Base-by-base conservation (phyloP, 2,888 invertebrate genomes). In the Amorpha juglandis region DNA sequence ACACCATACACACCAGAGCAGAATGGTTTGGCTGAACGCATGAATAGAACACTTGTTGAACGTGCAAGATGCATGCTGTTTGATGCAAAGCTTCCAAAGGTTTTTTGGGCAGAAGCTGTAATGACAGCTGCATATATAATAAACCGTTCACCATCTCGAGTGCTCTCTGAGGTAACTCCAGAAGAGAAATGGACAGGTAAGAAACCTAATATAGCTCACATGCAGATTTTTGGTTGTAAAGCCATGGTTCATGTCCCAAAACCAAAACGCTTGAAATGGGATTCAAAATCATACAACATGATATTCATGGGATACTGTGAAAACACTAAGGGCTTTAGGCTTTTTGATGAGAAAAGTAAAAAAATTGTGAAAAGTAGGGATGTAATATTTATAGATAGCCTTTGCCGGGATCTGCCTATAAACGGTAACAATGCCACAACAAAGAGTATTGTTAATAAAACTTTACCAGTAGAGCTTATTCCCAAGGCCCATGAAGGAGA, bases 141-240 rank as follows among this genome's bases (percentile, higher is more conserved):
- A 4, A 51, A 51, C 21, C 51, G 51, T 0, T 51, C 51, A 19
- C 51, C 51, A 14, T n/a, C 51, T 6, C 1, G 19, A 3, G 9
- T n/a, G 1, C n/a, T 51, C 7, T 51, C 51, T 19, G 51, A 51
- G 3, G 19, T 9, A 6, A 51, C 51, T 1, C 51, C 51, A n/a
- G n/a, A 51, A n/a, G 51, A 51, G n/a, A n/a, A n/a, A 21, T 51
- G 51, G 51, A 51, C 51, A 3, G 51, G 51, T 3, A 7, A 51
- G 19, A 51, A 51, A n/a, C 51, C 51, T 21, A 9, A 51, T 7
- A 6, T 51, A 1, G 3, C n/a, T 8, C 19, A 51, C 19, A 51
- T 51, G 51, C 14, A 9, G 9, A 51, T 51, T 19, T 51, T 21
- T 11, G 11, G 11, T 21, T 16, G 27, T 27, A 27, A 27, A 4